Conservation (phyloP, 2,888 invertebrate genomes). For the Augochlorella aurata region DNA sequence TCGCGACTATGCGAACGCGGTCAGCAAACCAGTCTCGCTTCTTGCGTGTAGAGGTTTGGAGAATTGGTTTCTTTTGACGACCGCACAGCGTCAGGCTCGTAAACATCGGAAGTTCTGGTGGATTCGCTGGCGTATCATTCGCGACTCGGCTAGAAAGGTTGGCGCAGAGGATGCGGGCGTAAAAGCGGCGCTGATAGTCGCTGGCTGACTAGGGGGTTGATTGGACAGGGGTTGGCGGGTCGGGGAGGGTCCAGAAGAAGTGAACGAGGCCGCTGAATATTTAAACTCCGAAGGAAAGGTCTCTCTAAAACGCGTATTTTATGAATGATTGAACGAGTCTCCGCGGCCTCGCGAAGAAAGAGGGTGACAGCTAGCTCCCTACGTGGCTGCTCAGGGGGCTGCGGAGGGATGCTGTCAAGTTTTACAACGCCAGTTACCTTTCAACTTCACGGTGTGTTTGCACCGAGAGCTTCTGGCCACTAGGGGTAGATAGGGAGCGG, state of each 20-base stretch:
- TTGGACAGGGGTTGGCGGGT: slow-evolving; percentile 20
- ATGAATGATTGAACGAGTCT: slow-evolving; percentile 74
- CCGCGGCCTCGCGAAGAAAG: slow-evolving; percentile 43
- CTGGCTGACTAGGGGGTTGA: slow-evolving; percentile 34
- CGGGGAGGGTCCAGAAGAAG: slow-evolving; percentile 28
- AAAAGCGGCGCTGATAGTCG: slow-evolving; percentile 56
- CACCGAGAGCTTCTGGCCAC: neutral
- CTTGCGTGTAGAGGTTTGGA: neutral
- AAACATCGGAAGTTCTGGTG: slow-evolving; percentile 41
- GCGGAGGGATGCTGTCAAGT: neutral
- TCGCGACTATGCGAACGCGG: too few species aligned
- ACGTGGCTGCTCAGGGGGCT: neutral
- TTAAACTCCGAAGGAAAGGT: slow-evolving; percentile 69
- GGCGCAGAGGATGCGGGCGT: slow-evolving; percentile 33
- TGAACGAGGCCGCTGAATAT: slow-evolving; percentile 69
- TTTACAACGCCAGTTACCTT: slow-evolving; percentile 1
- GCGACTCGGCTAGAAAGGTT: slow-evolving; percentile 23
- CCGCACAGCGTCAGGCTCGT: slow-evolving; percentile 25
- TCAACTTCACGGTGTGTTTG: neutral
- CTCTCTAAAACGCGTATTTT: slow-evolving; percentile 74
- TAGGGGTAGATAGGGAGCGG: neutral
- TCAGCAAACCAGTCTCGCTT: too few species aligned
- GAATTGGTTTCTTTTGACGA: slow-evolving; percentile 29
- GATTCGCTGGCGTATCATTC: slow-evolving; percentile 49
- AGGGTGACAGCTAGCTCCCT: slow-evolving; percentile 28